phyloP scores from a whole-genome alignment of 2,888 invertebrate species.

The Boloria selene region DNA sequence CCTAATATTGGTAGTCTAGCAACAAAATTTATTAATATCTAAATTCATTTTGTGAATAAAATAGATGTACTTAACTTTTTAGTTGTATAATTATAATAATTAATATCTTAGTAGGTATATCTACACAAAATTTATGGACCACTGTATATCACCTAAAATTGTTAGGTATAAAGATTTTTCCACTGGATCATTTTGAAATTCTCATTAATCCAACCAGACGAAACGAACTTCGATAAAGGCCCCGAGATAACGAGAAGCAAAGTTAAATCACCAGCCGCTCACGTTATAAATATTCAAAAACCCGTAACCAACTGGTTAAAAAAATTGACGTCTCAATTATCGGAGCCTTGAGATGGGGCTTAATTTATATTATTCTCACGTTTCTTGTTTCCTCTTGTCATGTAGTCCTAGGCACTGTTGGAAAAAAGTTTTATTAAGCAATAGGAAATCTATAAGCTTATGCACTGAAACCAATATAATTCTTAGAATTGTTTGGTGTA shows the following conservation, averaged over 20 bases:
- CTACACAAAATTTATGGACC: no score
- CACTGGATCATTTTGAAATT: conserved; percentile 46
- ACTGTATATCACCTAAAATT: conserved; percentile 11
- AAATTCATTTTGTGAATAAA: no score
- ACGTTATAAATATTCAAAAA: conserved; percentile 78
- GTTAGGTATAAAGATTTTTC: conserved; percentile 27
- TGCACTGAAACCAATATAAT: neutral
- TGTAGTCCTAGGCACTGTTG: conserved; percentile 41
- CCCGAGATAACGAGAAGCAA: conserved; percentile 72
- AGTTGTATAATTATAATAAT: no score
- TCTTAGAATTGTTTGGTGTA: no score
- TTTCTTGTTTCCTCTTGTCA: conserved; percentile 74
- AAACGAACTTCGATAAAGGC: conserved; percentile 63
- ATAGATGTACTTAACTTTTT: no score
- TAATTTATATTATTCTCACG: conserved; percentile 80
- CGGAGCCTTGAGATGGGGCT: conserved; percentile 53
- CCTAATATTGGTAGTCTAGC: no score
- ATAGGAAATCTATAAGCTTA: neutral
- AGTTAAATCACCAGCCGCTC: conserved; percentile 73
- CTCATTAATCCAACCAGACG: conserved; percentile 49
- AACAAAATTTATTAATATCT: no score
- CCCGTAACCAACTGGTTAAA: conserved; percentile 56
- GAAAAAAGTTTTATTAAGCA: conserved; percentile 8
- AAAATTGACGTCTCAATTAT: conserved; percentile 82
- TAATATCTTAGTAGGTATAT: no score